Evolutionary conservation across 2,797 vertebrate genomes (phyloP).

Genomic region (Tadarida brasiliensis): DNA sequence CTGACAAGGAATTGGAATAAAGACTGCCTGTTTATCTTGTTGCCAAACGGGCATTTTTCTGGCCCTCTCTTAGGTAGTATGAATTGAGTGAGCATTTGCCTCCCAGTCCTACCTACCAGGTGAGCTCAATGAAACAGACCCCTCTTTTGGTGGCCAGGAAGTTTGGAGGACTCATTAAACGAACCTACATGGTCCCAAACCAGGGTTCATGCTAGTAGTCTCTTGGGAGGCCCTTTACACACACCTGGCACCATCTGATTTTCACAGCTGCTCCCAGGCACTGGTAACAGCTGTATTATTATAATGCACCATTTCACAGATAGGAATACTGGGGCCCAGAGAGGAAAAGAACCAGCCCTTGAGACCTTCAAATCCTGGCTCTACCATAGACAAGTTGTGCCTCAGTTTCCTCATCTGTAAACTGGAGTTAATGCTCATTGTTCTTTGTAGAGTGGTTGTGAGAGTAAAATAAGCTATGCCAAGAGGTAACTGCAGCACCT

Average conservation of each 20-base stretch:
- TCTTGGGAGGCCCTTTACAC: background rate
- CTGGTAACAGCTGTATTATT: background rate
- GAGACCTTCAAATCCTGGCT: background rate
- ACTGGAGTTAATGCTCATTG: background rate
- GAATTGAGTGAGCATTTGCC: background rate
- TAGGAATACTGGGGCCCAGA: background rate
- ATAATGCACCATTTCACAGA: background rate
- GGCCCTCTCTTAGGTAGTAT: background rate
- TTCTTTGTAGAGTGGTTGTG: background rate
- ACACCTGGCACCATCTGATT: background rate
- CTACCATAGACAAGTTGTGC: background rate
- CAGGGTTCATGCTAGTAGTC: background rate
- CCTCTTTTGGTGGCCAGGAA: background rate
- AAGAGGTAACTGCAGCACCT: background rate
- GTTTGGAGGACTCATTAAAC: background rate
- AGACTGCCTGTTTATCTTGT: slow-evolving; percentile 1
- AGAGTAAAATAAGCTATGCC: background rate
- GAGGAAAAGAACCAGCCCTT: background rate
- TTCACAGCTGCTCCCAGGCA: background rate
- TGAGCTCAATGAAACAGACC: background rate
- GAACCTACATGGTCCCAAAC: background rate
- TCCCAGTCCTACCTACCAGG: background rate
- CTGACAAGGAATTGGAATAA: slow-evolving; percentile 59
- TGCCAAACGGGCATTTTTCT: slow-evolving; percentile 31
- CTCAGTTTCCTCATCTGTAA: background rate